Percentiles rank a stretch among this genome's conserved stretches.
These are phyloP conservation scores for Brevimyrus niger DNA, from an alignment of 2,113 vertebrate species.

Conservation along the genomic window DNA sequence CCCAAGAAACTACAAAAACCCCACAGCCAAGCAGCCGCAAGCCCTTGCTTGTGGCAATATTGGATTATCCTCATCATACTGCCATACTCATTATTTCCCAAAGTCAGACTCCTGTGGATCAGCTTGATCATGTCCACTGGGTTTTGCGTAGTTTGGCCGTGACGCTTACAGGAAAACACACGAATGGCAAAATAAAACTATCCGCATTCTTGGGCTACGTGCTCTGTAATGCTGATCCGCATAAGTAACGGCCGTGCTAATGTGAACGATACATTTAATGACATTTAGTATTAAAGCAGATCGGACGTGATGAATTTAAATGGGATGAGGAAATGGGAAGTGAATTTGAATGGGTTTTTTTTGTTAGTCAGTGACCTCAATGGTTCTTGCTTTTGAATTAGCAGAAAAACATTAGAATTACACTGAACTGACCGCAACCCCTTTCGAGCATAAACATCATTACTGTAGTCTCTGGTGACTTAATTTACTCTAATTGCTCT, in stretches of 20 bases:
- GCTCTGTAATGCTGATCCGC: neutral
- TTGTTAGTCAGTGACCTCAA: neutral
- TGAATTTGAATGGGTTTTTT: neutral
- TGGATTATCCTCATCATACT: neutral
- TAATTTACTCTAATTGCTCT: constrained; percentile 7
- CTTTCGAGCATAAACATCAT: neutral
- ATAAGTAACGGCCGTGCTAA: neutral
- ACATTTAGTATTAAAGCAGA: neutral
- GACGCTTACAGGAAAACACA: neutral
- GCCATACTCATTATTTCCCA: neutral
- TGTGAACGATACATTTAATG: neutral
- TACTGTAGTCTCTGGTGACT: neutral
- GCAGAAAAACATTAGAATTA: neutral
- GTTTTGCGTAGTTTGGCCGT: neutral
- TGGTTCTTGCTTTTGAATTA: neutral
- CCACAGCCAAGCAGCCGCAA: neutral
- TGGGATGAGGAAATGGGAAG: neutral
- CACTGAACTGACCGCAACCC: neutral
- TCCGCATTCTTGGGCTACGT: neutral
- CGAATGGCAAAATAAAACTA: neutral
- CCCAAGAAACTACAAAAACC: neutral
- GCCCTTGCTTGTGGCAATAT: neutral
- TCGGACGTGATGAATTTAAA: neutral
- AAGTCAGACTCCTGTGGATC: neutral
- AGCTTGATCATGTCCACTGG: neutral